Conservation (phyloP, 2,888 invertebrate species). For the Aromia moschata region DNA sequence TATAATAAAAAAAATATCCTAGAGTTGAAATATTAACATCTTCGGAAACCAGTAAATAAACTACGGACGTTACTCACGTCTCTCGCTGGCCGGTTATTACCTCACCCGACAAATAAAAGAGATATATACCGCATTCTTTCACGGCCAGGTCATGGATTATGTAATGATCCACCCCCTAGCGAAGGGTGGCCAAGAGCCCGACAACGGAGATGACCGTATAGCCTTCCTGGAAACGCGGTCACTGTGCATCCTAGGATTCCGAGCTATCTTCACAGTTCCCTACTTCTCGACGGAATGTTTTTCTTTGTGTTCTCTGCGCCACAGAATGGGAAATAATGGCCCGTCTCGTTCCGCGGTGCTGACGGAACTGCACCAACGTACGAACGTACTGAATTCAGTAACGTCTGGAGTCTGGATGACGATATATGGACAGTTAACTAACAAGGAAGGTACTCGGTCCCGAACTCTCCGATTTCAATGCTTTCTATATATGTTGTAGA, state of each 20-base stretch:
- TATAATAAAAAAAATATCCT: too few species aligned
- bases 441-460: too few species aligned
- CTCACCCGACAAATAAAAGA: conserved; percentile 6
- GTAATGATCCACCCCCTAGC: conserved; percentile 12
- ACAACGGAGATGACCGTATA: neutral
- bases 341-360: neutral
- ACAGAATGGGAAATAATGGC: conserved; percentile 5
- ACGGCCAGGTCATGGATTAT: conserved; percentile 9
- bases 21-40: too few species aligned
- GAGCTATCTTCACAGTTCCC: neutral
- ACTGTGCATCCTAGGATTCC: neutral
- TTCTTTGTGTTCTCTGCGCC: neutral
- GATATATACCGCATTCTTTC: conserved; percentile 7
- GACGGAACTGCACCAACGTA: conserved; percentile 1
- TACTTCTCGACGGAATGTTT: neutral
- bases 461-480: too few species aligned
- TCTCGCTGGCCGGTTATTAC: neutral
- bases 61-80: neutral
- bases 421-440: too few species aligned
- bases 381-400: too few species aligned
- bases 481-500: too few species aligned
- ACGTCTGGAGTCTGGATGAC: too few species aligned
- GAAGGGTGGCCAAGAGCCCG: neutral
- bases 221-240: conserved; percentile 17
- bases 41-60: neutral